Base-by-base conservation (phyloP, 1,140 invertebrate species). In the Patella vulgata region DNA sequence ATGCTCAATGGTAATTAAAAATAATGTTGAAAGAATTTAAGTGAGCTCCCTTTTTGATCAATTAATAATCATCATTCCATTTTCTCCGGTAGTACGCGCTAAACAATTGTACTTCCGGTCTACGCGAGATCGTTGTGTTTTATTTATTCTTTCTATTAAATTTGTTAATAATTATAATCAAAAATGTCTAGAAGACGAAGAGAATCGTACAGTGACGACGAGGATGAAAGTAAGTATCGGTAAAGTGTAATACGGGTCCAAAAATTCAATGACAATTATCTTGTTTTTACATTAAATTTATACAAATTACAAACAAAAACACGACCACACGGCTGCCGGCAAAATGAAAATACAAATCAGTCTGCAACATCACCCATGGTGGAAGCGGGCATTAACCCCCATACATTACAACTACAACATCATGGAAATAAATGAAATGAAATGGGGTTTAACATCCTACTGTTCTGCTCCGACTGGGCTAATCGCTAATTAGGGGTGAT, bases 171-270 rank as follows among this genome's bases (percentile, higher is more conserved):
- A 28, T 21, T 14, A n/a, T 21, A 12, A 9, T 12, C 14, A 47
- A 69, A 57, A 5, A 66, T 66, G 61, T 70, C 71, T 12, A 61
- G 73, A 60, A 54, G 73, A 46, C 51, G 68, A 42, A 39, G 70
- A 17, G 70, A 65, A 46, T 73, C 70, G 14, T 69, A 61, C 25
- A 75, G 73, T 54, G 73, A 75, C 43, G 73, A 75, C 44, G 73
- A 75, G 56, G 73, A 73, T 60, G 71, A 71, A 61, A 58, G 63
- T 63, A 50, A 54, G 66, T 71, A 51, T 42, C 14, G 33, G 5
- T 8, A 14, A 5, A 36, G 5, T 36, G 5, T 36, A 5, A 36
- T 36, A 8, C 33, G 33, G 33, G 6, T 8, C 14, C 14, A 5
- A 14, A 36, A 36, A 8, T 5, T 5, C 33, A 36, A 36, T 36